Evolutionary conservation across 1,140 invertebrate species (phyloP), one percentile per base, ranked within the genome.

Genomic region (Eufriesea mexicana): DNA sequence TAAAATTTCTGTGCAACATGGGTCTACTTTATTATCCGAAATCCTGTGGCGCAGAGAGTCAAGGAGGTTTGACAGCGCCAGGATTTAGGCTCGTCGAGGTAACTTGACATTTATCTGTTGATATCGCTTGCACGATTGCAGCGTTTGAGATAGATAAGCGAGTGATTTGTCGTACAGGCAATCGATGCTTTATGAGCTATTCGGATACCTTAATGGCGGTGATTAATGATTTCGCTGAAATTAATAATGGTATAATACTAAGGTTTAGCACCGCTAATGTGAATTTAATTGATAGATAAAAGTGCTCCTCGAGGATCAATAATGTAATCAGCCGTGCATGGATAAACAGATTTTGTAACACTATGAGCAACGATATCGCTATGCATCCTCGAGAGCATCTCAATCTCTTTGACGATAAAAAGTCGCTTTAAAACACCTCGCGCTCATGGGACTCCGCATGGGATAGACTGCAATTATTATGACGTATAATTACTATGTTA

Each of bases 221-320:
- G 70, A 42, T 35, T n/a, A 55, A 55, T 35, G 20, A 6, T 54
- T 28, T 71, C 25, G 49, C 0, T 42, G 20, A 23, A 23, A 55
- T 55, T 35, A 14, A 55, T 72, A 42, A 55, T 5, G 5, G 20
- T n/a, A 35, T 14, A 14, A 23, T 4, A 28, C 7, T 16, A 16
- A 20, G 2, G 20, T 6, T 72, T 23, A 42, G 12, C 10, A 20
- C 4, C n/a, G 20, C 23, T 55, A 72, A 72, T 72, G 51, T 20
- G 18, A 42, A n/a, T 55, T 72, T 72, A 72, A 72, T 35, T 54
- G 28, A 12, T 72, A 55, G 25, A 67, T 25, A n/a, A 23, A n/a
- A 67, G 7, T 20, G 35, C 20, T 54, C 6, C 20, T 12, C 7
- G 5, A 54, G 49, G 23, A 54, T 28, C 20, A 25, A 54, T 23